Evolutionary conservation across 2,888 invertebrate genomes (phyloP), one percentile per base, ranked within the genome.

Genomic region (Falcaria lacertinaria): DNA sequence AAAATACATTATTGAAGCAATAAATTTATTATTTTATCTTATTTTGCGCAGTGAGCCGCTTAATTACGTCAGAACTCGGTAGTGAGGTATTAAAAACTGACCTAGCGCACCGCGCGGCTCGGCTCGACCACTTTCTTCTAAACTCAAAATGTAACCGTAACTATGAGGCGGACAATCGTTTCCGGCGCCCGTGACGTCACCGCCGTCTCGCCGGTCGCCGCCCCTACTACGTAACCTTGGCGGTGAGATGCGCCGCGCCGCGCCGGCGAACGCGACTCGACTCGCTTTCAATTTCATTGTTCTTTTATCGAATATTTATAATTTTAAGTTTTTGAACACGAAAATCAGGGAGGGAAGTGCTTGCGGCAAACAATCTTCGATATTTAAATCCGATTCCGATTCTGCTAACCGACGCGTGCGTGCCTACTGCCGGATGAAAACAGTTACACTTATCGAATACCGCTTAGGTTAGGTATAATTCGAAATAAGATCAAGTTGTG

Each of bases 131-230:
- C 88, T 89, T 86, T 88, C 87, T 84, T 88, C 82, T 86, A 86
- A 86, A 85, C 75, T 86, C 84, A 84, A 87, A 88, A 82, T 84
- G 83, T 85, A 78, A 85, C 85, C 82, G 85, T 87, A 82, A 81
- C 85, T 88, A 87, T 84, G 80, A 84, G 64, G 77, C 84, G 83
- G 80, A 76, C 77, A 73, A 74, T 77, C 80, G 82, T 83, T 86
- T 88, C 88, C 87, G 87, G 85, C 87, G 88, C 85, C 87, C 76
- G 86, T 89, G 87, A 88, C 89, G 88, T 88, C 86, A 87, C 68
- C 52, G 57, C 66, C 70, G 82, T 78, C 84, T 75, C 80, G 79
- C 77, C 82, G 83, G 46, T 51, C 39, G 42, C 43, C 42, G 43
- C 44, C 48, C 28, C 28, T 28, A 28, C 28, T 28, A 28, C 28